Conservation (phyloP, 1,140 invertebrate genomes). For the Sminthurides bifidus region DNA sequence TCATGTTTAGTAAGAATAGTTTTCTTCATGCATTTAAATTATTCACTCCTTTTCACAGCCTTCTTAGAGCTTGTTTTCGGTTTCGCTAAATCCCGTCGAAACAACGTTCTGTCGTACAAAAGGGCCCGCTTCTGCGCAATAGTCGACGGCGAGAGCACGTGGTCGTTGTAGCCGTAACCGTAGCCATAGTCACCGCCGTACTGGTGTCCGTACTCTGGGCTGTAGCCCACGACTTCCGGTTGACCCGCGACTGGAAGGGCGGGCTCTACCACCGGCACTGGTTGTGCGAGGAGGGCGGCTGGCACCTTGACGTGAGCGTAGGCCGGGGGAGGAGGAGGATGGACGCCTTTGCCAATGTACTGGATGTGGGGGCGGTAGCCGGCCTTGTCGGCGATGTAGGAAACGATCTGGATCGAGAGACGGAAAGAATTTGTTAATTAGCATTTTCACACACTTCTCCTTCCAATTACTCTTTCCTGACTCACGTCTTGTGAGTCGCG, state of each 20-base stretch:
- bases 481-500: too few species aligned
- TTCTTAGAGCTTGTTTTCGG: background rate
- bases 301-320: conserved; percentile 28
- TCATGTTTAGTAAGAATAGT: too few species aligned
- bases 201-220: background rate
- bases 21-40: too few species aligned
- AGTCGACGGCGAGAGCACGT: conserved; percentile 4
- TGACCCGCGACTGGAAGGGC: background rate
- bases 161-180: background rate
- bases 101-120: conserved; percentile 24
- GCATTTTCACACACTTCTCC: background rate
- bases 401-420: conserved; percentile 25
- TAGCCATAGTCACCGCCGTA: conserved; percentile 4
- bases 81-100: conserved; percentile 11
- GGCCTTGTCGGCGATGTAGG: conserved; percentile 29
- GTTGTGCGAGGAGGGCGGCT: background rate
- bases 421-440: too few species aligned
- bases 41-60: too few species aligned
- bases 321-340: conserved; percentile 30
- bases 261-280: background rate
- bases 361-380: conserved; percentile 28
- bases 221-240: background rate
- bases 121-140: conserved; percentile 17
- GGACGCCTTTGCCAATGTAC: conserved; percentile 28
- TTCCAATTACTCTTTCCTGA: conserved; percentile 1